These are phyloP conservation scores for Lipotes vexillifer DNA, from an alignment of 2,113 vertebrate species.

Conservation along the genomic window DNA sequence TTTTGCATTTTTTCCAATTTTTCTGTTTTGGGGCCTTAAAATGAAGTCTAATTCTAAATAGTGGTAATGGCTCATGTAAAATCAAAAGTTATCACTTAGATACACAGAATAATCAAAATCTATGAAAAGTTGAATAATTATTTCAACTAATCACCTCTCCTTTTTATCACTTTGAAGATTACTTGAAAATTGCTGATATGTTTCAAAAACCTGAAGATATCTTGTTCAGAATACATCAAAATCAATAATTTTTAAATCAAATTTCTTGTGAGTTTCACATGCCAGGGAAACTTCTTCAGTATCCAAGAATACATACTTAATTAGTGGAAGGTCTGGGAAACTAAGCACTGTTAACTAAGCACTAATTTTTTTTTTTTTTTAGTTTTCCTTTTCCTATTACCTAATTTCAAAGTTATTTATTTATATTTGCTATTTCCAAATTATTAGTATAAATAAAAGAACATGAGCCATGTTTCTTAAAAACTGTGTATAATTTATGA, in stretches of 20 bases:
- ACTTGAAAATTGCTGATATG: background rate
- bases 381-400: background rate
- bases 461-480: background rate
- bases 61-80: background rate
- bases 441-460: background rate
- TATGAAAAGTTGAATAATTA: background rate
- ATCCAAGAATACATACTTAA: background rate
- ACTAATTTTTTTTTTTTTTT: background rate
- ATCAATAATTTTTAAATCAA: background rate
- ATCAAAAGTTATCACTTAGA: background rate
- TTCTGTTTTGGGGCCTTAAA: background rate
- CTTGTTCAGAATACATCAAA: background rate
- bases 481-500: background rate
- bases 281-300: background rate
- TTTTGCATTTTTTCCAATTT: background rate
- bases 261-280: background rate
- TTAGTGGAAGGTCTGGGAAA: background rate
- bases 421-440: background rate
- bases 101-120: background rate
- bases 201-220: background rate
- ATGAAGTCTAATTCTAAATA: background rate
- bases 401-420: background rate
- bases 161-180: background rate
- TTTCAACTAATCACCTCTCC: background rate
- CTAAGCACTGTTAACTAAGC: background rate